Evolutionary conservation across 2,113 vertebrate species (phyloP).

Genomic region (Poeciliopsis occidentalis): DNA sequence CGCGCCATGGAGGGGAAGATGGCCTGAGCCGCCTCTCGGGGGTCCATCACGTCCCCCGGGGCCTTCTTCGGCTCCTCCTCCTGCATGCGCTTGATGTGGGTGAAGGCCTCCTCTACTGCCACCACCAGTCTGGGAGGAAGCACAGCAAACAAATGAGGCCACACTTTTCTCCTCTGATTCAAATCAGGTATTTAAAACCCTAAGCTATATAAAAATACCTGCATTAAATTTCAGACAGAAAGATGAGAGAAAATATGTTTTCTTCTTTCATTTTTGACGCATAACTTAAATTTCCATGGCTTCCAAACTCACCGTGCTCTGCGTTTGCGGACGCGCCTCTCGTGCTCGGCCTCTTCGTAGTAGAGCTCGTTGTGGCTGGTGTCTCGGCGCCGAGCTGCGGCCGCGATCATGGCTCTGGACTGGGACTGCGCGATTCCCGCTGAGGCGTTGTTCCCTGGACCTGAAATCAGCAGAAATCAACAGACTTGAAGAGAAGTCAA

Average conservation of each 20-base stretch:
- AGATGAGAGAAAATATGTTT: background rate
- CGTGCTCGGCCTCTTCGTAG: slow-evolving; percentile 94
- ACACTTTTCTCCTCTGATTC: too few relatives aligned
- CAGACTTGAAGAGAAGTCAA: too few relatives aligned
- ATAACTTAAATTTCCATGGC: background rate
- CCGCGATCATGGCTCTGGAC: slow-evolving; percentile 89
- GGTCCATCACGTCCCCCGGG: slow-evolving; percentile 92
- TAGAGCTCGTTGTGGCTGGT: slow-evolving; percentile 93
- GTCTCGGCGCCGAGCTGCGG: slow-evolving; percentile 87
- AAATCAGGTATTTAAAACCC: too few relatives aligned
- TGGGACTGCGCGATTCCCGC: slow-evolving; percentile 80
- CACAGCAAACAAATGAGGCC: background rate
- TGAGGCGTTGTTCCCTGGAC: slow-evolving; percentile 69
- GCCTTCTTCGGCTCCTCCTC: slow-evolving; percentile 93
- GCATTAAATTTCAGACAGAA: too few relatives aligned
- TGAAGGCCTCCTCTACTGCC: slow-evolving; percentile 94
- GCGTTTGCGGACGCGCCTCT: slow-evolving; percentile 90
- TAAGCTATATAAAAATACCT: too few relatives aligned
- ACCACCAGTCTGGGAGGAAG: slow-evolving; percentile 86
- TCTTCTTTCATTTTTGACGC: background rate
- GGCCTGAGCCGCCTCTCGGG: slow-evolving; percentile 93
- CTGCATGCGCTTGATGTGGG: slow-evolving; percentile 89
- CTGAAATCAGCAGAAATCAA: slow-evolving; percentile 23
- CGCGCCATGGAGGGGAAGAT: slow-evolving; percentile 98
- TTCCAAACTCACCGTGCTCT: slow-evolving; percentile 82